A percentile compares a stretch with the other conserved stretches of the same genome.
Conservation (phyloP, 2,113 vertebrate species). For the Geococcyx californianus region DNA sequence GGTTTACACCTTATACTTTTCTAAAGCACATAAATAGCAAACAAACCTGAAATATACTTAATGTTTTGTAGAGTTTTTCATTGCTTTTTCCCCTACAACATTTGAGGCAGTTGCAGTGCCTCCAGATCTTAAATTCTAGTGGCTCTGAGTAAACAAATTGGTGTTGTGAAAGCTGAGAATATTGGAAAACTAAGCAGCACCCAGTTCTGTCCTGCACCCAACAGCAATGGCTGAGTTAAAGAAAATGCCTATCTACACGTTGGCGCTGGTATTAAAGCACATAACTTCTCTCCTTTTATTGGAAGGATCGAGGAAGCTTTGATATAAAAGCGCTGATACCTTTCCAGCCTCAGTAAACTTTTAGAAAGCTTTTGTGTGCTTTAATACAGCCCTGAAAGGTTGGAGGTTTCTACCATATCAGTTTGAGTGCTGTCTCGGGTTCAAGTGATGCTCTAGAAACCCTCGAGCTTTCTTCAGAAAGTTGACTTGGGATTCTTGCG, state of each 20-base stretch:
- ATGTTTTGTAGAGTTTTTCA: background rate
- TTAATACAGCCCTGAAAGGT: background rate
- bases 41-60: background rate
- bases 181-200: background rate
- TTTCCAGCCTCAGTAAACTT: background rate
- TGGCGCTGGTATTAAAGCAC: background rate
- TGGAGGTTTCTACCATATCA: background rate
- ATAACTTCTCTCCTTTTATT: background rate
- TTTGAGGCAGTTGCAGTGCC: background rate
- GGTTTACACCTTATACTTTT: background rate
- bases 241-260: background rate
- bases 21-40: background rate
- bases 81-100: background rate
- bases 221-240: background rate
- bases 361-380: background rate
- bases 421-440: background rate
- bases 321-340: background rate
- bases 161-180: background rate
- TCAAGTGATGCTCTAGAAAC: background rate
- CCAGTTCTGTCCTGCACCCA: background rate
- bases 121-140: background rate
- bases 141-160: background rate
- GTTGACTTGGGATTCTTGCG: background rate
- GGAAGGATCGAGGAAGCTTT: background rate
- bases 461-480: background rate